These are phyloP conservation scores for Bombyx mandarina DNA, from an alignment of 1,140 invertebrate species.

Conservation along the genomic window DNA sequence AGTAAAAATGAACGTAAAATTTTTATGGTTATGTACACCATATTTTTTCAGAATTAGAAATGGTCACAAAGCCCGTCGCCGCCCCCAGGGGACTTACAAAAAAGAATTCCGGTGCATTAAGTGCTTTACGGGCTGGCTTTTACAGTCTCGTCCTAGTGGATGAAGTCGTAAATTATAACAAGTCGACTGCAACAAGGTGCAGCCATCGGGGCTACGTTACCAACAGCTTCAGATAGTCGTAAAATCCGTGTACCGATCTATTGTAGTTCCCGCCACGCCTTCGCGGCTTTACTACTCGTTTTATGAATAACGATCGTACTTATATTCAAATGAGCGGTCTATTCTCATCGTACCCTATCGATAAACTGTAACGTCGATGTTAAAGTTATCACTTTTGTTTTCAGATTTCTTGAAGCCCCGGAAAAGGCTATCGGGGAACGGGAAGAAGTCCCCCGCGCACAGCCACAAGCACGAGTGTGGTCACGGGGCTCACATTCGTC, in stretches of 20 bases:
- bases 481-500: constrained; percentile 53
- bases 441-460: constrained; percentile 57
- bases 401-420: constrained; percentile 66
- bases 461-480: constrained; percentile 53
- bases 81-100: constrained; percentile 27
- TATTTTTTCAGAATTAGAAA: constrained; percentile 54
- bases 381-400: constrained; percentile 19
- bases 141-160: constrained; percentile 33
- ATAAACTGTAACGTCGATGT: too few species aligned
- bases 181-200: constrained; percentile 16
- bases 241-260: constrained; percentile 38
- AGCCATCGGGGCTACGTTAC: constrained; percentile 32
- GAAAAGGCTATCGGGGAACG: constrained; percentile 48
- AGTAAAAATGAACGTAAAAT: constrained; percentile 57
- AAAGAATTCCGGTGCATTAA: constrained; percentile 42
- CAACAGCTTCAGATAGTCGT: constrained; percentile 33
- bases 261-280: constrained; percentile 19
- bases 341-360: too few species aligned
- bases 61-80: constrained; percentile 41
- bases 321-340: too few species aligned
- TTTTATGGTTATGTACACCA: constrained; percentile 51
- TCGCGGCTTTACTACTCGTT: background rate
- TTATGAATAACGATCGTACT: too few species aligned
- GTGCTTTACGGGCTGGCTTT: constrained; percentile 35
- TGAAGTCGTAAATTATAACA: constrained; percentile 43